Evolutionary conservation across 2,113 vertebrate genomes (phyloP).

Genomic region (Choloepus hoffmanni): DNA sequence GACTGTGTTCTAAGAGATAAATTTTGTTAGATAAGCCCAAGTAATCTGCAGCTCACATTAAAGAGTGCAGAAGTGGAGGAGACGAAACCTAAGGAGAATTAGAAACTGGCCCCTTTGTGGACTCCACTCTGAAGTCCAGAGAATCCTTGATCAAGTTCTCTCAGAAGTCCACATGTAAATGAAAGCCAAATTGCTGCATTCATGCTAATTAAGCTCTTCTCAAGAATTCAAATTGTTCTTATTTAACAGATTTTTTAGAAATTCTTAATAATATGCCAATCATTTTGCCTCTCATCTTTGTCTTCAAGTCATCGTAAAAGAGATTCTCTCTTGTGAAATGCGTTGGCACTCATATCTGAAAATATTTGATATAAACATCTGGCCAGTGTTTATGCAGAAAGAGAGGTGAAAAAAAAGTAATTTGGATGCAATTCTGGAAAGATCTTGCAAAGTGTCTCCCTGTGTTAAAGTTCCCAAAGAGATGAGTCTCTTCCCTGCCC

Average conservation of each 20-base stretch:
- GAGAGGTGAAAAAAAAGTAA: neutral
- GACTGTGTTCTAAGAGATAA: too few species aligned
- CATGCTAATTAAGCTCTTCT: neutral
- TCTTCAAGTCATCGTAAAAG: neutral
- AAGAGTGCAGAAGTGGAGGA: neutral
- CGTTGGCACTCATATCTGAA: neutral
- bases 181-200: neutral
- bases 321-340: conserved; percentile 40
- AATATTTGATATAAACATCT: neutral
- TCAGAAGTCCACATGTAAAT: neutral
- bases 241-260: neutral
- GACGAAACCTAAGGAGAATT: neutral
- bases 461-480: conserved; percentile 27
- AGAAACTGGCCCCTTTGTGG: neutral
- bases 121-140: neutral
- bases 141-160: neutral
- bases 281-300: neutral
- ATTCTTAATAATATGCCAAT: neutral
- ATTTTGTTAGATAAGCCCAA: neutral
- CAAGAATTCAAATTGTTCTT: conserved; percentile 33
- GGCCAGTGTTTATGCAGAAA: neutral
- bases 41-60: neutral
- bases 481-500: conserved; percentile 39
- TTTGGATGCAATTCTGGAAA: conserved; percentile 40
- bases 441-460: neutral